A percentile compares a stretch with the other conserved stretches of the same genome.
Evolutionary conservation across 1,140 invertebrate genomes (phyloP).

Genomic region (Frieseomelitta varia): DNA sequence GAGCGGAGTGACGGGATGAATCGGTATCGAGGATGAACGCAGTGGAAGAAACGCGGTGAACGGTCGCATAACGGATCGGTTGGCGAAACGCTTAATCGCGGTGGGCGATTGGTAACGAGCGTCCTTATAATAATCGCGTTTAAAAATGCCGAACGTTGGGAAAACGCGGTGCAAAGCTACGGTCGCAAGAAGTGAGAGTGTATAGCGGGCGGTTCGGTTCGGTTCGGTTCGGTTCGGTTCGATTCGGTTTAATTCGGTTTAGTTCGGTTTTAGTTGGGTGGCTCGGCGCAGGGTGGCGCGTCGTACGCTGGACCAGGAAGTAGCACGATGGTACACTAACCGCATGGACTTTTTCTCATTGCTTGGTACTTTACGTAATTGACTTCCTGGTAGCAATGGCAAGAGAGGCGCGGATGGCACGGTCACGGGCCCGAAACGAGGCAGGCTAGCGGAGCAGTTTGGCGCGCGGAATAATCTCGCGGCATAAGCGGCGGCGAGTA

Average conservation of each 20-base stretch:
- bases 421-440: conserved; percentile 53
- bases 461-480: conserved; percentile 15
- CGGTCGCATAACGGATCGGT: background rate
- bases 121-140: background rate
- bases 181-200: conserved; percentile 28
- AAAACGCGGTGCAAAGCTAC: background rate
- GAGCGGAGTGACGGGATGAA: background rate
- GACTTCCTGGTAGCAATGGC: conserved; percentile 49
- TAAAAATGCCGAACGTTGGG: background rate
- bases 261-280: background rate
- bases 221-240: background rate
- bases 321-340: conserved; percentile 61
- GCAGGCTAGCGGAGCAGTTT: conserved; percentile 30
- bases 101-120: no score
- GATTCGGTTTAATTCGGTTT: no score
- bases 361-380: conserved; percentile 63
- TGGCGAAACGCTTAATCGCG: background rate
- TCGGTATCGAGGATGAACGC: conserved; percentile 3
- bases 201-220: background rate
- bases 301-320: conserved; percentile 49
- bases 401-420: conserved; percentile 32
- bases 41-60: background rate
- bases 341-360: conserved; percentile 53
- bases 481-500: no score
- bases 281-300: background rate